These are phyloP conservation scores for Tipula helvola DNA, from an alignment of 2,888 invertebrate species.

Conservation along the genomic window DNA sequence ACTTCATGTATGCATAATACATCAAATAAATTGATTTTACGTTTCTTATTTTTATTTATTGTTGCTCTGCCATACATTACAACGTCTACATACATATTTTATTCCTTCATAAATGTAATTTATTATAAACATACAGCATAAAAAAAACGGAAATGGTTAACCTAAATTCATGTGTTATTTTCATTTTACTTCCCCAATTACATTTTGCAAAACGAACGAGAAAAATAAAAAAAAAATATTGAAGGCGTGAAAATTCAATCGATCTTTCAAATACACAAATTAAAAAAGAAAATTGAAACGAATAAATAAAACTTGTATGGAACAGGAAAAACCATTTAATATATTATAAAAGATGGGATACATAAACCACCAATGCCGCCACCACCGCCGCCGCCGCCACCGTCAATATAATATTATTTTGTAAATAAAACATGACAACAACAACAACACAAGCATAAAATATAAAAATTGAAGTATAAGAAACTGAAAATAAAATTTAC, in stretches of 20 bases:
- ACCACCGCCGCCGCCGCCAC: not conserved
- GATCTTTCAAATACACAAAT: not conserved
- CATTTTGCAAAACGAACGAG: not conserved
- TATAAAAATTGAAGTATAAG: not conserved
- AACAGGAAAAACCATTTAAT: constrained; percentile 4
- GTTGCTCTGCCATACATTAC: not conserved
- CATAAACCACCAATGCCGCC: not conserved
- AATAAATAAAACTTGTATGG: not conserved
- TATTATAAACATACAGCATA: not conserved
- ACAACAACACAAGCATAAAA: not conserved
- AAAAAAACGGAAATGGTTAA: not conserved
- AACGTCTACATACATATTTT: not conserved
- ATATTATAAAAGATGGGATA: not conserved
- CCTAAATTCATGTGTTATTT: not conserved
- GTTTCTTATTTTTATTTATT: not conserved
- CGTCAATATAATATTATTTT: not conserved
- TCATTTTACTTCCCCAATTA: not conserved
- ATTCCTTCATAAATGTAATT: not conserved
- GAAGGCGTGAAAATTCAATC: not conserved
- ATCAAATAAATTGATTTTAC: not conserved
- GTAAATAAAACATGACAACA: not conserved
- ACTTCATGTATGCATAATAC: not conserved
- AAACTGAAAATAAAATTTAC: not conserved
- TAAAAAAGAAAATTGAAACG: not conserved
- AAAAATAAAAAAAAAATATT: not conserved